Base-by-base conservation (phyloP, 2,797 vertebrate species). In the Myotis daubentonii region DNA sequence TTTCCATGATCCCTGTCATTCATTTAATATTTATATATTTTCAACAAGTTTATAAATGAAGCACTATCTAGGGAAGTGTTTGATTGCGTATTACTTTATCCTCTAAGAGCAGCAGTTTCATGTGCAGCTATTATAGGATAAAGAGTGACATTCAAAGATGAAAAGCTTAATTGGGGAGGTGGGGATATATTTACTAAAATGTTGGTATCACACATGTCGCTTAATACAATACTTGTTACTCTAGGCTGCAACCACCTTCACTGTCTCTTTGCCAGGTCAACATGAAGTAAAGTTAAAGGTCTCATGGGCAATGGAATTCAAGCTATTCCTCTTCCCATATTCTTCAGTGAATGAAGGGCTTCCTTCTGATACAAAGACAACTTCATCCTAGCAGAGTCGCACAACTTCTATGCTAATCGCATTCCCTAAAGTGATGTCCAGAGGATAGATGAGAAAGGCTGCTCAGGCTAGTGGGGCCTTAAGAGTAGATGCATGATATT, bases 1-100 rank as follows among this genome's bases (percentile, higher is more conserved):
- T 94, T 96, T 92, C 33, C 81, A 87, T 93, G 53, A 93, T 89
- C 36, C 51, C 12, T 76, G 75, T 95, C 25, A 49, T 87, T 55
- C 47, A 80, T 76, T 80, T 87, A 83, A 47, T 91, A 87, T 75
- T 93, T 90, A 75, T 74, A 68, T 91, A 76, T 93, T 96, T 96
- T 96, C 76, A 84, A 80, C 49, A 84, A 89, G 72, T 20, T 81
- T 55, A 66, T 19, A 9, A 47, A 60, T 91, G 57, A 76, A 89
- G 76, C 8, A n/a, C 9, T 84, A 57, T 89, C 33, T 47, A 30
- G 57, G 81, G 60, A 85, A 83, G 19, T 13, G 1, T 49, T 19
- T 0, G 19, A 44, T 47, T 83, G 30, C 11, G 30, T 62, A 62
- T 68, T 62, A 33, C 83, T 53, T 84, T 80, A 71, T 65, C 41